These are phyloP conservation scores for Argopecten irradians DNA, from an alignment of 1,140 invertebrate genomes.

Conservation along the genomic window DNA sequence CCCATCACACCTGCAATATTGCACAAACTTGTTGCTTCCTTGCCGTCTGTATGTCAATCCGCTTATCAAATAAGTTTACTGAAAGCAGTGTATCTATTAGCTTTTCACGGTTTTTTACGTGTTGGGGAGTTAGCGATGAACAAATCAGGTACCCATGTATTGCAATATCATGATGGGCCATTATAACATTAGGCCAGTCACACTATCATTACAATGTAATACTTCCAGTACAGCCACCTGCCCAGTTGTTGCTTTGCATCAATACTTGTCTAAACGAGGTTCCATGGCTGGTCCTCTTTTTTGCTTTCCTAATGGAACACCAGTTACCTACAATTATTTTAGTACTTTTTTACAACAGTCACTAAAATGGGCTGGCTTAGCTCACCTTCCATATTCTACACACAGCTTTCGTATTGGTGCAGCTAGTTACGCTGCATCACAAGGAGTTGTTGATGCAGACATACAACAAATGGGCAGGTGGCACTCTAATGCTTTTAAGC, in stretches of 20 bases:
- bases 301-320: background rate
- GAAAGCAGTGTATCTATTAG: too few species aligned
- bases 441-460: background rate
- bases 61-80: too few species aligned
- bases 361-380: background rate
- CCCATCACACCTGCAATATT: too few species aligned
- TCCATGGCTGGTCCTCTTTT: background rate
- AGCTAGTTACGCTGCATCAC: background rate
- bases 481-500: slow-evolving; percentile 26
- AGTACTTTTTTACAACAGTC: background rate
- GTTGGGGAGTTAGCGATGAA: too few species aligned
- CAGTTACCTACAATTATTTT: slow-evolving; percentile 17
- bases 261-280: background rate
- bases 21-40: too few species aligned
- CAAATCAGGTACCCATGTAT: too few species aligned
- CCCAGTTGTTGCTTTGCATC: background rate
- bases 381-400: background rate
- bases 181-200: too few species aligned
- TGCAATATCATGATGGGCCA: too few species aligned
- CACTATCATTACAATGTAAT: too few species aligned
- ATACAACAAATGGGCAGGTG: slow-evolving; percentile 32
- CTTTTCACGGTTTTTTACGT: too few species aligned
- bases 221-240: background rate
- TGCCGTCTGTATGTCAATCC: too few species aligned
- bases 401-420: slow-evolving; percentile 37